Conservation (phyloP, 1,140 invertebrate species). For the Parasteatoda tepidariorum region DNA sequence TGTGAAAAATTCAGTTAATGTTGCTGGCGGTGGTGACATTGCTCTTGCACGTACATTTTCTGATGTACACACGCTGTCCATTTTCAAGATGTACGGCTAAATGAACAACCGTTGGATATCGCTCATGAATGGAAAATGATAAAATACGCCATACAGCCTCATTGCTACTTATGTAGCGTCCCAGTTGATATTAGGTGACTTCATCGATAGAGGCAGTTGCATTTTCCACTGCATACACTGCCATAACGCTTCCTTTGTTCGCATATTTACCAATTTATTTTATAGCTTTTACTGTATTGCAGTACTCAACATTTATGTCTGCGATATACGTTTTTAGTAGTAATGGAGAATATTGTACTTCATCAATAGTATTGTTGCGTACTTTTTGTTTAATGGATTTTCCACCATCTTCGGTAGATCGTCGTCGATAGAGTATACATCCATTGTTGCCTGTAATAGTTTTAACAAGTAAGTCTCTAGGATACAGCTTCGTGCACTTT, state of each 20-base stretch:
- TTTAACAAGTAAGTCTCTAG: too few species aligned
- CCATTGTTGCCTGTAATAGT: too few species aligned
- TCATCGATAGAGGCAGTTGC: background rate
- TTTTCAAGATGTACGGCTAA: conserved; percentile 71
- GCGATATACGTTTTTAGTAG: conserved; percentile 64
- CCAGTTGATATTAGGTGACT: background rate
- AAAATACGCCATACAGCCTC: conserved; percentile 61
- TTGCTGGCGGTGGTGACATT: too few species aligned
- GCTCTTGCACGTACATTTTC: too few species aligned
- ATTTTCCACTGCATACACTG: too few species aligned
- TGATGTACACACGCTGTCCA: conserved; percentile 67
- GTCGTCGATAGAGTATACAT: too few species aligned
- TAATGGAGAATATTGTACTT: conserved; percentile 66
- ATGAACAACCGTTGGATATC: conserved; percentile 66
- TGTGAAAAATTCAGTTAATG: too few species aligned
- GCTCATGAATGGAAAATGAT: conserved; percentile 66
- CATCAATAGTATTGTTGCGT: too few species aligned
- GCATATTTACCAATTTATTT: conserved; percentile 67
- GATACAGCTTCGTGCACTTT: too few species aligned
- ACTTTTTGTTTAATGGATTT: too few species aligned
- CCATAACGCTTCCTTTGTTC: conserved; percentile 64
- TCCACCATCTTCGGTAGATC: too few species aligned
- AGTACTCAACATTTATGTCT: conserved; percentile 67
- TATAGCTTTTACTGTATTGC: conserved; percentile 63
- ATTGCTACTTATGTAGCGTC: conserved; percentile 60